Percentiles rank a stretch among this genome's conserved stretches.
Evolutionary conservation across 2,797 vertebrate species (phyloP).

Genomic region (Poeciliopsis paucimaculata): DNA sequence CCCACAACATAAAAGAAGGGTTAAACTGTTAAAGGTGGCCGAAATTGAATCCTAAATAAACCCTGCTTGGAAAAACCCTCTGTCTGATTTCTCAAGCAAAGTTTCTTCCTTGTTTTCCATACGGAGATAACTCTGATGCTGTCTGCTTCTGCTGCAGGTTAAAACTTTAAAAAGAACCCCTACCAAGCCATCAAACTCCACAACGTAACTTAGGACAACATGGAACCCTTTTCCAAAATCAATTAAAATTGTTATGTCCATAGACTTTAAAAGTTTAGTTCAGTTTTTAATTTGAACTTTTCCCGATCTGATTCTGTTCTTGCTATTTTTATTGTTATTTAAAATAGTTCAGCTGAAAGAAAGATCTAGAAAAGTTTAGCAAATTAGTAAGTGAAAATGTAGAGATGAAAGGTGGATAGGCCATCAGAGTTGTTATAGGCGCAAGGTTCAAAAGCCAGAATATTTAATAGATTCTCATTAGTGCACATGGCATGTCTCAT

Average conservation of each 20-base stretch:
- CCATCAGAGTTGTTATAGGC: background rate
- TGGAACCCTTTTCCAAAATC: background rate
- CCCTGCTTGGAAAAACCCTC: background rate
- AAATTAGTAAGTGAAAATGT: background rate
- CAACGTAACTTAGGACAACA: background rate
- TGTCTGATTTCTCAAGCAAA: background rate
- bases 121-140: background rate
- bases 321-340: background rate
- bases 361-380: background rate
- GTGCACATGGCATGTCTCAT: slow-evolving; percentile 16
- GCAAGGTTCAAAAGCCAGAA: background rate
- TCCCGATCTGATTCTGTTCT: background rate
- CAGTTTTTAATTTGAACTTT: too few species aligned
- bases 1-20: too few species aligned
- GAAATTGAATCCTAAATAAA: background rate
- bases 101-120: background rate
- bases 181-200: background rate
- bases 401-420: background rate
- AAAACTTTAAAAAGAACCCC: background rate
- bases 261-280: background rate
- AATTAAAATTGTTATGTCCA: background rate
- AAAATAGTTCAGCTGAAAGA: background rate
- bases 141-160: background rate
- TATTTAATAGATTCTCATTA: slow-evolving; percentile 4
- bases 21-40: background rate